Evolutionary conservation across 2,888 invertebrate species (phyloP).

Genomic region (Pachydiplax longipennis): DNA sequence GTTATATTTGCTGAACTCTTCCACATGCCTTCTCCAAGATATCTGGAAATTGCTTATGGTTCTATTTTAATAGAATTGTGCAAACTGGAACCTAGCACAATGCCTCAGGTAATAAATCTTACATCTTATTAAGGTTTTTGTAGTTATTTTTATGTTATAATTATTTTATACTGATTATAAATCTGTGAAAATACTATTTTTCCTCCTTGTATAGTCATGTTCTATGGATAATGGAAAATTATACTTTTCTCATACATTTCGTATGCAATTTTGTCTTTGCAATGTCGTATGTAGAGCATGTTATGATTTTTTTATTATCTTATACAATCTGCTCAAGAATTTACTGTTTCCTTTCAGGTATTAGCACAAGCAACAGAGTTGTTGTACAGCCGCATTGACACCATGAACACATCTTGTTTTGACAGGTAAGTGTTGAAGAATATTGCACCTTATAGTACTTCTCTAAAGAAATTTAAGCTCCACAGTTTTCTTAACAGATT

Average conservation of each 20-base stretch:
- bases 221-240: no score
- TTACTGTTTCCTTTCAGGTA: slow-evolving; percentile 61
- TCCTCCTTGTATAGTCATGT: no score
- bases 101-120: slow-evolving; percentile 80
- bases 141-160: no score
- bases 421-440: slow-evolving; percentile 70
- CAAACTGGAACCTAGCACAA: slow-evolving; percentile 93
- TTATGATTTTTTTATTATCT: no score
- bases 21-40: slow-evolving; percentile 87
- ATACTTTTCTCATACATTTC: no score
- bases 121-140: not conserved
- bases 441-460: not conserved
- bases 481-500: no score
- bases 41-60: slow-evolving; percentile 92
- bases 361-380: slow-evolving; percentile 98
- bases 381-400: slow-evolving; percentile 92
- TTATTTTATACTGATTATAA: no score
- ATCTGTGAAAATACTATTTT: no score
- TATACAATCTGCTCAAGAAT: not conserved
- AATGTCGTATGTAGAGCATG: not conserved
- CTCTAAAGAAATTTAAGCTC: not conserved
- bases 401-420: slow-evolving; percentile 96
- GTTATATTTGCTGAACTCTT: slow-evolving; percentile 95
- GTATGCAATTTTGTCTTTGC: no score
- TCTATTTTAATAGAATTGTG: slow-evolving; percentile 96